phyloP scores from a whole-genome alignment of 2,797 vertebrate species.

The Bradypus variegatus region DNA sequence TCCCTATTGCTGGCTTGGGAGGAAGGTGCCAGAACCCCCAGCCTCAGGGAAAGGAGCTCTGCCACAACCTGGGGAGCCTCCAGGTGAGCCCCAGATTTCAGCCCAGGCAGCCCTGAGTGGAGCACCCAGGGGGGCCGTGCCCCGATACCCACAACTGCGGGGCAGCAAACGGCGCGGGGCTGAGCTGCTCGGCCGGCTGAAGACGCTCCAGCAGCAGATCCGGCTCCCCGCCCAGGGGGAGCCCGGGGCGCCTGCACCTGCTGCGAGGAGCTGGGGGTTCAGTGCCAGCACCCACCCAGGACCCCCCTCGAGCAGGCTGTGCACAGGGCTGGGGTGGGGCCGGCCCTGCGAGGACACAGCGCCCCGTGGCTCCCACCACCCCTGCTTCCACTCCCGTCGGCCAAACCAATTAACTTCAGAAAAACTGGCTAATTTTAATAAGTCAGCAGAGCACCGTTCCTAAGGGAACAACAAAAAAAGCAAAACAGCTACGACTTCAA shows the following conservation, averaged over 20 bases:
- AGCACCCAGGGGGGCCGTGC: not conserved
- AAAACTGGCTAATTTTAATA: not conserved
- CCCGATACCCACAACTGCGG: no score
- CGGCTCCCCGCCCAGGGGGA: not conserved
- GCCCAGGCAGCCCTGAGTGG: accelerated
- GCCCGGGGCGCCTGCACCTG: no score
- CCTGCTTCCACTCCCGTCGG: not conserved
- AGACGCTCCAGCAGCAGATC: not conserved
- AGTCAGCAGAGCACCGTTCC: not conserved
- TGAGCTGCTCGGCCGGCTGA: no score
- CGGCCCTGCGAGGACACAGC: not conserved
- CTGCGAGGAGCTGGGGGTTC: not conserved
- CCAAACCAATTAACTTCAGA: not conserved
- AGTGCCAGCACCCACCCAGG: not conserved
- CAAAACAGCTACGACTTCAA: no score
- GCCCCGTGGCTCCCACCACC: not conserved
- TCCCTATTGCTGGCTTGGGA: not conserved
- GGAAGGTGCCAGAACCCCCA: not conserved
- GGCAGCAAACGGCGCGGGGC: no score
- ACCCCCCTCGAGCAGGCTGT: not conserved
- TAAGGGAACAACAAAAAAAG: not conserved
- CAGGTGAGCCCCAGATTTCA: not conserved
- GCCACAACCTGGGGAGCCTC: not conserved
- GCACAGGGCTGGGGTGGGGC: not conserved
- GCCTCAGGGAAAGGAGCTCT: not conserved